Evolutionary conservation across 2,113 vertebrate species (phyloP).

Genomic region (Fregata magnificens): DNA sequence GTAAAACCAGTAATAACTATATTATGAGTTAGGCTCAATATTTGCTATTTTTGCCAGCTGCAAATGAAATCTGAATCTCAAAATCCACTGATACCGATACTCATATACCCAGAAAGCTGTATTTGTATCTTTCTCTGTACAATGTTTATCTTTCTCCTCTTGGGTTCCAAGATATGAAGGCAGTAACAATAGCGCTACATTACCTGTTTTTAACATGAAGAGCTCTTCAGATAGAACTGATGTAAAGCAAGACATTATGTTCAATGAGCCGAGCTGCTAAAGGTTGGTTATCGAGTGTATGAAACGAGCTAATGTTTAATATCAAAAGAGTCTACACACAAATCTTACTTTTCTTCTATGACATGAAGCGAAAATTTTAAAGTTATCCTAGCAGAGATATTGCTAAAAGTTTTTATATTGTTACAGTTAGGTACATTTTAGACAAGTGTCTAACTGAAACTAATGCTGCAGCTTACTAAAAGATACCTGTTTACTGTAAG

Average conservation of each 20-base stretch:
- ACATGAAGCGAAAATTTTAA: not conserved
- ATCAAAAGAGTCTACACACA: not conserved
- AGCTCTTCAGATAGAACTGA: not conserved
- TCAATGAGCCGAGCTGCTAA: not conserved
- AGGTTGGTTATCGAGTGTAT: not conserved
- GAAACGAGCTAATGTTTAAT: not conserved
- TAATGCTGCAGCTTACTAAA: not conserved
- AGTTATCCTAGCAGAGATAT: not conserved
- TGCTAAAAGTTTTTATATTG: not conserved
- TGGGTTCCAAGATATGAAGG: not conserved
- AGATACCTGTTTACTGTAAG: not conserved
- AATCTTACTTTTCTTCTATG: not conserved
- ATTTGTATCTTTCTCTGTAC: not conserved
- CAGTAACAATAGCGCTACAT: accelerated
- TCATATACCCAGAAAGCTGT: not conserved
- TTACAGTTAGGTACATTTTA: not conserved
- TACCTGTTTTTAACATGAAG: not conserved
- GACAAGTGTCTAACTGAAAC: not conserved
- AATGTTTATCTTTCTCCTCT: not conserved
- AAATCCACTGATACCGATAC: not conserved
- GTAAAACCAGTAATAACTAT: not conserved
- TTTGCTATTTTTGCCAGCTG: not conserved
- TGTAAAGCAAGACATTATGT: not conserved
- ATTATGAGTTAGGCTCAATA: not conserved
- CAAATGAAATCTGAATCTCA: not conserved